Conservation (phyloP, 2,888 invertebrate species). For the Eilema caniola region DNA sequence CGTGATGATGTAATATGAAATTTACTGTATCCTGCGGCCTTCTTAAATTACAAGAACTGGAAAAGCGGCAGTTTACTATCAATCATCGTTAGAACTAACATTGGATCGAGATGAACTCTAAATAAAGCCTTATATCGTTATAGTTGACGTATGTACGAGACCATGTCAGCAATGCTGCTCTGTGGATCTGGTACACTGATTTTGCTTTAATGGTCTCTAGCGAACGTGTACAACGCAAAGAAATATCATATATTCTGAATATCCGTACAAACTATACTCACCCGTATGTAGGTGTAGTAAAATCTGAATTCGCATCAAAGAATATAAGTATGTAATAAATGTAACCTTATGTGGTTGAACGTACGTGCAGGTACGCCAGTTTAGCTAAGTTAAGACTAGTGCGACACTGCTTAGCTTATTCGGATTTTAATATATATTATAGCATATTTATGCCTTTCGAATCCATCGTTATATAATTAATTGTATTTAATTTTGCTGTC, state of each 20-base stretch:
- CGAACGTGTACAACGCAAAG: constrained; percentile 45
- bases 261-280: constrained; percentile 35
- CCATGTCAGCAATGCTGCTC: constrained; percentile 65
- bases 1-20: too few species aligned
- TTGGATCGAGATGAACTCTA: not conserved
- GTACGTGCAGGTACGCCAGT: constrained; percentile 55
- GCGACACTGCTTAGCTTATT: constrained; percentile 54
- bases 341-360: constrained; percentile 45
- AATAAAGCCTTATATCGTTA: not conserved
- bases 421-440: constrained; percentile 54
- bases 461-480: constrained; percentile 29
- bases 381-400: constrained; percentile 48
- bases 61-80: too few species aligned
- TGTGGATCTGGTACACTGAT: constrained; percentile 61
- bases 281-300: constrained; percentile 45
- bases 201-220: constrained; percentile 71
- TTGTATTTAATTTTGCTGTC: too few species aligned
- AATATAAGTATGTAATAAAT: constrained; percentile 43
- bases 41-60: too few species aligned
- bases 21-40: too few species aligned
- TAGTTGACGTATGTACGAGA: constrained; percentile 58
- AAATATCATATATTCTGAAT: constrained; percentile 38
- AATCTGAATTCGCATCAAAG: constrained; percentile 37
- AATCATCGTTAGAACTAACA: not conserved
- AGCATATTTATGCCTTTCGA: constrained; percentile 49